Evolutionary conservation across 2,888 invertebrate species (phyloP).

Genomic region (Pterostichus madidus): DNA sequence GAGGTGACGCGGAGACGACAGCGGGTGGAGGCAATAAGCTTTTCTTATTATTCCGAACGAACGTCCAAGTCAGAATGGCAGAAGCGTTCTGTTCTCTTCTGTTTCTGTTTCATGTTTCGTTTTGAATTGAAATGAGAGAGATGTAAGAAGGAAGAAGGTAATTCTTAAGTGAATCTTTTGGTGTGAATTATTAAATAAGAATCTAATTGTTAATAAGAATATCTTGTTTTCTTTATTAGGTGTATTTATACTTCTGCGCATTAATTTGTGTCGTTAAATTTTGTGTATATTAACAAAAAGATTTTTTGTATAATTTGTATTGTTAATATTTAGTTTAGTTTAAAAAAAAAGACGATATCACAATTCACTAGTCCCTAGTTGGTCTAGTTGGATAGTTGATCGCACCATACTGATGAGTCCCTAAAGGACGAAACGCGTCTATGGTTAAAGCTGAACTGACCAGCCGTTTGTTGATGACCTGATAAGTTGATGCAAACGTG

Average conservation of each 20-base stretch:
- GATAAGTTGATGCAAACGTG: no score
- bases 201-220: slow-evolving; percentile 22
- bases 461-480: no score
- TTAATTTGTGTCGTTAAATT: not conserved
- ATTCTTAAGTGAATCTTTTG: not conserved
- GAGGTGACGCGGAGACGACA: slow-evolving; percentile 3
- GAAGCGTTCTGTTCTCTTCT: not conserved
- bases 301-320: no score
- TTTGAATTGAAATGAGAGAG: not conserved
- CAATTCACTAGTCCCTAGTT: no score
- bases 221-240: slow-evolving; percentile 34
- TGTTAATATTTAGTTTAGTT: no score
- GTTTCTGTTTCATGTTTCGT: not conserved
- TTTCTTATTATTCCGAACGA: slow-evolving; percentile 1
- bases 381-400: no score
- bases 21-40: not conserved
- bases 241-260: not conserved
- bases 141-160: not conserved
- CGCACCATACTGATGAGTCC: no score
- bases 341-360: no score
- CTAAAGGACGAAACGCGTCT: no score
- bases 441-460: no score
- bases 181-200: not conserved
- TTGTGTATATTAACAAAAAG: no score
- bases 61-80: slow-evolving; percentile 14